Conservation (phyloP, 2,888 invertebrate species). For the Gandaritis pyraliata region DNA sequence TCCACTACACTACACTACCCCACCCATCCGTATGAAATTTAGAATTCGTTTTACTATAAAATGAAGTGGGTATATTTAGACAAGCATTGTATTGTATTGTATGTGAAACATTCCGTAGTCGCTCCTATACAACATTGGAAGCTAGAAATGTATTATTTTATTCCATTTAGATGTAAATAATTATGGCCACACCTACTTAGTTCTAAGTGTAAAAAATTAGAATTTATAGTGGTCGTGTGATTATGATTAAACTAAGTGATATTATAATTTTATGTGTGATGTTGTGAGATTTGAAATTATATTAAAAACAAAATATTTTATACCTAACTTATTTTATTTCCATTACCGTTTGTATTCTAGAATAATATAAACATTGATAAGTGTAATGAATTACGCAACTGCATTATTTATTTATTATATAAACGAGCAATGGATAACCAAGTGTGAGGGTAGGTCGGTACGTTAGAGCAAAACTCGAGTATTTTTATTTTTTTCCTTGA, state of each 20-base stretch:
- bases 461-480: no score
- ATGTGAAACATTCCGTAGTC: conserved; percentile 24
- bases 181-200: not conserved
- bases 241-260: conserved; percentile 34
- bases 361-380: no score
- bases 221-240: conserved; percentile 14
- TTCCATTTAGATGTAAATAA: not conserved
- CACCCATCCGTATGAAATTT: not conserved
- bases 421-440: no score
- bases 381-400: no score
- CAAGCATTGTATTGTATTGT: conserved; percentile 16
- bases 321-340: not conserved
- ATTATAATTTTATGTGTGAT: conserved; percentile 33
- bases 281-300: conserved; percentile 23
- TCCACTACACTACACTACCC: not conserved
- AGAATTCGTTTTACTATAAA: not conserved
- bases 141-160: not conserved
- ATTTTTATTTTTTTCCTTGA: no score
- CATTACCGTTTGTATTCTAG: no score
- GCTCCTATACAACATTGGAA: conserved; percentile 4
- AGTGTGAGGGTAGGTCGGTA: no score
- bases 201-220: conserved; percentile 6
- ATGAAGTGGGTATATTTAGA: not conserved
- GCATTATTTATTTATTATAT: no score
- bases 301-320: conserved; percentile 12